A percentile compares a stretch with the other conserved stretches of the same genome.
Evolutionary conservation across 2,113 vertebrate genomes (phyloP).

Genomic region (Pluvianellus socialis): DNA sequence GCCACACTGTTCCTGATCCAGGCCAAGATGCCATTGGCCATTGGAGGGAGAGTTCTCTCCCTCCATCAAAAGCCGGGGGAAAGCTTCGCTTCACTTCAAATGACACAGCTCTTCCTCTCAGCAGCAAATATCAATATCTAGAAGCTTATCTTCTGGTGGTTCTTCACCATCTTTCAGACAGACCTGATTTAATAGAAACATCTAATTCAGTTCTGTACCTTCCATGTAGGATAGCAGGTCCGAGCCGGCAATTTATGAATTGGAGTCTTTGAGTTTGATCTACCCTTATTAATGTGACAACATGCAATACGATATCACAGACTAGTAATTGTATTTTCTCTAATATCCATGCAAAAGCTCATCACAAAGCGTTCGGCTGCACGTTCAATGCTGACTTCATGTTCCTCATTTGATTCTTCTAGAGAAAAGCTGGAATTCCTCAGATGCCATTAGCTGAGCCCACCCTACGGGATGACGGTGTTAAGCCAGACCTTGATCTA

Average conservation of each 20-base stretch:
- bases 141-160: not conserved
- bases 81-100: not conserved
- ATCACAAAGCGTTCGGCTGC: not conserved
- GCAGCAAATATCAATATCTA: not conserved
- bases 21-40: no score
- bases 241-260: not conserved
- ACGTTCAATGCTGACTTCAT: not conserved
- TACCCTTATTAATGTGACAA: not conserved
- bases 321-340: not conserved
- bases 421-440: not conserved
- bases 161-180: not conserved
- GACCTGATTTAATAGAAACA: not conserved
- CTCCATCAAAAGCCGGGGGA: not conserved
- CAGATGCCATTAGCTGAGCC: not conserved
- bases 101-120: not conserved
- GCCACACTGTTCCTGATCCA: no score
- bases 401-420: not conserved
- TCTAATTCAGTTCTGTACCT: not conserved
- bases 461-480: not conserved
- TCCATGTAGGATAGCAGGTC: not conserved
- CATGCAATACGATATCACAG: not conserved
- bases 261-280: not conserved
- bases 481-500: not conserved
- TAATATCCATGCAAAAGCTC: not conserved
- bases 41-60: not conserved